Evolutionary conservation across 2,797 vertebrate species (phyloP), one percentile per base, ranked within the genome.

Genomic region (Acanthiza pusilla): DNA sequence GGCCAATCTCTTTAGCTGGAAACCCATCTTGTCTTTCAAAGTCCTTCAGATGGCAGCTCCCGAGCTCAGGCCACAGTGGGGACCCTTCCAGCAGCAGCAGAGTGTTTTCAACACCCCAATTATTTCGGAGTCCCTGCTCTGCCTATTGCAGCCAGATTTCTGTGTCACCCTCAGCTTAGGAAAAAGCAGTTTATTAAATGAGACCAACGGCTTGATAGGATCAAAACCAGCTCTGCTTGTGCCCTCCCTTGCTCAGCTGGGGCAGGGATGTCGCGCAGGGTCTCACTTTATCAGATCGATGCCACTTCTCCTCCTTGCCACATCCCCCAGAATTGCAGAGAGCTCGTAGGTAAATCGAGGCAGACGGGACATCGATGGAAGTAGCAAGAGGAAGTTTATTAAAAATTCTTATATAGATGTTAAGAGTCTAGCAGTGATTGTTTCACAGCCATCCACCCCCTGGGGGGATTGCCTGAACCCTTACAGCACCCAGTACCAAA

Each of bases 221-320:
- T 57, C 77, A 81, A 82, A 95, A 82, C 80, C 94, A 91, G 27
- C 48, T 63, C 48, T 4, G 43, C 88, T 88, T 58, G 26, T 54
- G 76, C 55, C 76, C 63, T 45, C 23, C n/a, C 76, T 47, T n/a
- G n/a, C n/a, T n/a, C n/a, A n/a, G n/a, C n/a, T n/a, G n/a, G n/a
- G n/a, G n/a, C n/a, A n/a, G n/a, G n/a, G n/a, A n/a, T n/a, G n/a
- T n/a, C n/a, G n/a, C n/a, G n/a, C n/a, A n/a, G n/a, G n/a, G n/a
- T n/a, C n/a, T n/a, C n/a, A n/a, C n/a, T 91, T 86, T 32, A 21
- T 70, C 77, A 51, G 43, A 78, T 74, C 68, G 62, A 50, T 81
- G 83, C 62, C 34, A 5, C 80, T 84, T 73, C 65, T 93, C 68
- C 63, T 55, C 82, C 68, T 68, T 63, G 55, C 58, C 42, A 34